phyloP scores from a whole-genome alignment of 2,113 vertebrate species.

The Heptranchias perlo region DNA sequence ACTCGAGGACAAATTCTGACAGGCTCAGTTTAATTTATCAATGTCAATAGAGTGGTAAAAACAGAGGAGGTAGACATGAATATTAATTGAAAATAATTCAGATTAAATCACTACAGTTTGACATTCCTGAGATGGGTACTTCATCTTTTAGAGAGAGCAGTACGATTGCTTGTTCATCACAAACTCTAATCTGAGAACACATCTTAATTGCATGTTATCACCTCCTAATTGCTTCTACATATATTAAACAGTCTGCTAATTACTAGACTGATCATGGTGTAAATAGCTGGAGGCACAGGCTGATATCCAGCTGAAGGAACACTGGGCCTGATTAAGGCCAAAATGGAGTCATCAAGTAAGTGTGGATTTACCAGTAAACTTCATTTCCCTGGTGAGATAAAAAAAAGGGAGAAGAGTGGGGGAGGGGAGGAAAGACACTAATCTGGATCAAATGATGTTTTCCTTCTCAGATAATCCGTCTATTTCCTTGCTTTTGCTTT shows the following conservation, averaged over 20 bases:
- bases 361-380: slow-evolving; percentile 51
- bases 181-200: slow-evolving; percentile 89
- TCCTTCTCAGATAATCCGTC: slow-evolving; percentile 52
- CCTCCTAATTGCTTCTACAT: slow-evolving; percentile 97
- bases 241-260: slow-evolving; percentile 99
- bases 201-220: slow-evolving; percentile 99
- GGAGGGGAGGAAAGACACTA: slow-evolving; percentile 37
- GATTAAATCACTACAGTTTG: slow-evolving; percentile 92
- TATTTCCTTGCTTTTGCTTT: slow-evolving; percentile 50
- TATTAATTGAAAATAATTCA: slow-evolving; percentile 99
- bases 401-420: slow-evolving; percentile 44
- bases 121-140: slow-evolving; percentile 92
- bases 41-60: slow-evolving; percentile 82
- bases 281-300: slow-evolving; percentile 87
- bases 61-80: slow-evolving; percentile 82
- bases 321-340: slow-evolving; percentile 58
- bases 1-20: slow-evolving; percentile 78
- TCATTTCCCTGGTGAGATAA: slow-evolving; percentile 49
- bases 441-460: slow-evolving; percentile 49
- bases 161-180: slow-evolving; percentile 70
- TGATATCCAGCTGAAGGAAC: slow-evolving; percentile 65
- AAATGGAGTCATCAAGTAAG: slow-evolving; percentile 54
- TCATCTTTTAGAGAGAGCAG: slow-evolving; percentile 89
- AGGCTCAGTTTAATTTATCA: slow-evolving; percentile 95
- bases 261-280: slow-evolving; percentile 91